Percentiles rank a stretch among this genome's conserved stretches.
Conservation (phyloP, 2,113 vertebrate genomes). For the Protobothrops flavoviridis region DNA sequence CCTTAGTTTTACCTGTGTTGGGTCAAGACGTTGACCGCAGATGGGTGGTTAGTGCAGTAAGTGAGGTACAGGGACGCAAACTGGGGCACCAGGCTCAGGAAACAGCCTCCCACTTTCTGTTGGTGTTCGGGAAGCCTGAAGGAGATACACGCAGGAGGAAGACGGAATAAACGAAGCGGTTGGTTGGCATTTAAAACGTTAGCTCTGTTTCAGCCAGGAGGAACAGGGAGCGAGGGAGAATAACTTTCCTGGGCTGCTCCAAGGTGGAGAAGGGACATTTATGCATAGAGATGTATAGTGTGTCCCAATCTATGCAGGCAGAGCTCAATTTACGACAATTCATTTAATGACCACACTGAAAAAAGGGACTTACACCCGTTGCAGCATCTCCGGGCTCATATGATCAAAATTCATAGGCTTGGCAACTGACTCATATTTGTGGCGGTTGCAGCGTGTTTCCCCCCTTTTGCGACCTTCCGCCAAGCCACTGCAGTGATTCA, state of each 20-base stretch:
- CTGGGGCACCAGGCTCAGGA: slow-evolving; percentile 87
- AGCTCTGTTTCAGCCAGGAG: background rate
- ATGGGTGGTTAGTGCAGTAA: slow-evolving; percentile 93
- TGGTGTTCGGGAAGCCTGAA: slow-evolving; percentile 86
- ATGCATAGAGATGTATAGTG: background rate
- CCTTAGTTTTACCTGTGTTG: slow-evolving; percentile 84
- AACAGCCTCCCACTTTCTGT: slow-evolving; percentile 89
- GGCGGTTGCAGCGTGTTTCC: too few relatives aligned
- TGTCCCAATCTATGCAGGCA: background rate
- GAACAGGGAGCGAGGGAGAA: background rate
- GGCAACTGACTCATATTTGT: too few relatives aligned
- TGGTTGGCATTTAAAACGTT: background rate
- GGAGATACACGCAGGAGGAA: slow-evolving; percentile 12
- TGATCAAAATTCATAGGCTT: too few relatives aligned
- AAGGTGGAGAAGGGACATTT: background rate
- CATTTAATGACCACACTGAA: too few relatives aligned
- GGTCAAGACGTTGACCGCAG: slow-evolving; percentile 90
- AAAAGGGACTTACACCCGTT: too few relatives aligned
- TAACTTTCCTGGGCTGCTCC: background rate
- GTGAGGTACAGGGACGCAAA: slow-evolving; percentile 88
- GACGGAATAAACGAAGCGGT: background rate
- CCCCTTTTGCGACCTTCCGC: too few relatives aligned
- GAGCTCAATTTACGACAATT: too few relatives aligned
- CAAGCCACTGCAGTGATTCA: too few relatives aligned
- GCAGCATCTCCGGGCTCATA: too few relatives aligned